A percentile compares a stretch with the other conserved stretches of the same genome.
Evolutionary conservation across 2,113 vertebrate genomes (phyloP).

Genomic region (Strigops habroptila): DNA sequence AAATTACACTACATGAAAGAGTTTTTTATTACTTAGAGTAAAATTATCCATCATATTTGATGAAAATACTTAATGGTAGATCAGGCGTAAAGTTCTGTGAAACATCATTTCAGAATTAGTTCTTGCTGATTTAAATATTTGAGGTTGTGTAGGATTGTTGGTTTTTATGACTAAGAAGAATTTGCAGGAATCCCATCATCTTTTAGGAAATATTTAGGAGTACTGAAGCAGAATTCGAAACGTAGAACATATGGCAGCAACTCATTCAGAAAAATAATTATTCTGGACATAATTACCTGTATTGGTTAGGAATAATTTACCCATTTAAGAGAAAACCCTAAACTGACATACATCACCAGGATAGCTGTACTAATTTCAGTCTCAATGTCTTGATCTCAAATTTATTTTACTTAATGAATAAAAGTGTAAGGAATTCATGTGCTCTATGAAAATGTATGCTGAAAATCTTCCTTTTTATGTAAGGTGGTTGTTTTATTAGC

Average conservation of each 20-base stretch:
- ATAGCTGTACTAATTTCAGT: not conserved
- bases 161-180: slow-evolving; percentile 32
- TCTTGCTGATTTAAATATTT: slow-evolving; percentile 45
- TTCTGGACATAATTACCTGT: slow-evolving; percentile 4
- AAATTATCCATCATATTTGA: slow-evolving; percentile 38
- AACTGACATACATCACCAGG: not conserved
- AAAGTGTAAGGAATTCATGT: not conserved
- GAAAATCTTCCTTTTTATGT: not conserved
- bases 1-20: slow-evolving; percentile 17
- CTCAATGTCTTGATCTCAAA: not conserved
- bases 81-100: slow-evolving; percentile 1
- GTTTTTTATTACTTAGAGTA: slow-evolving; percentile 34
- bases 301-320: not conserved
- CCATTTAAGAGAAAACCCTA: not conserved
- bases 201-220: not conserved
- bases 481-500: not conserved
- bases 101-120: not conserved
- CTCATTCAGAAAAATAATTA: slow-evolving; percentile 4
- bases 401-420: not conserved
- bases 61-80: slow-evolving; percentile 20
- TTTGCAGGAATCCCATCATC: not conserved
- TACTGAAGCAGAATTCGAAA: slow-evolving; percentile 40
- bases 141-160: not conserved
- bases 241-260: slow-evolving; percentile 10
- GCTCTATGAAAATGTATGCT: not conserved